Base-by-base conservation (phyloP, 2,888 invertebrate genomes). In the Drosophila emarginata region DNA sequence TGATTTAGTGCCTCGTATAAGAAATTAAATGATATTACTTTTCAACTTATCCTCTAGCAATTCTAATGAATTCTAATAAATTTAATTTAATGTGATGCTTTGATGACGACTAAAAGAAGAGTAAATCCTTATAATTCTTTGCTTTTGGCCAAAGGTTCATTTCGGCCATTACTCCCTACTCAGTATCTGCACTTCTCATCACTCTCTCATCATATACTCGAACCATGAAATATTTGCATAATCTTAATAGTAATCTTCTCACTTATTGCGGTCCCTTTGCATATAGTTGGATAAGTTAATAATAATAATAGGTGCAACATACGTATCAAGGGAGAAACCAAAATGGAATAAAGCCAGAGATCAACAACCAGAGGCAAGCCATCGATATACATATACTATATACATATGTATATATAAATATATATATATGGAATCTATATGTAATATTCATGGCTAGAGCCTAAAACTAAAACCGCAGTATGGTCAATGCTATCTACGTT, bases 391-490 rank as follows among this genome's bases (percentile, higher is more conserved):
- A 45, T 45, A 18, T 21, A 5, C 36, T 11, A 23, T 36, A 40
- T 40, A 40, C 6, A 40, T 12, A 45, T 45, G 3, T 18, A 45
- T 7, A n/a, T 11, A 23, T 36, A n/a, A n/a, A n/a, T n/a, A n/a
- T n/a, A 45, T 18, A 11, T 45, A 45, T 45, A 9, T 21, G 26
- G 18, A 45, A 45, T 18, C 40, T 9, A 45, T 40, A 14, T 45
- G 26, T 4, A 26, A 45, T 45, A 45, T 70, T 67, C 65, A 59
- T 67, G 76, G 67, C 65, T 51, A 53, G 75, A 50, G 59, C 32
- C 77, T 45, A 39, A 77, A 54, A 51, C 63, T 54, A 26, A 21
- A 72, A 67, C 61, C 71, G 53, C 61, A 68, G 39, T 15, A 45
- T 66, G 23, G 58, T 39, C 26, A 50, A 18, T 32, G 18, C n/a